Base-by-base conservation (phyloP, 1,140 invertebrate genomes). In the silkworm (Bombyx mori) region DNA sequence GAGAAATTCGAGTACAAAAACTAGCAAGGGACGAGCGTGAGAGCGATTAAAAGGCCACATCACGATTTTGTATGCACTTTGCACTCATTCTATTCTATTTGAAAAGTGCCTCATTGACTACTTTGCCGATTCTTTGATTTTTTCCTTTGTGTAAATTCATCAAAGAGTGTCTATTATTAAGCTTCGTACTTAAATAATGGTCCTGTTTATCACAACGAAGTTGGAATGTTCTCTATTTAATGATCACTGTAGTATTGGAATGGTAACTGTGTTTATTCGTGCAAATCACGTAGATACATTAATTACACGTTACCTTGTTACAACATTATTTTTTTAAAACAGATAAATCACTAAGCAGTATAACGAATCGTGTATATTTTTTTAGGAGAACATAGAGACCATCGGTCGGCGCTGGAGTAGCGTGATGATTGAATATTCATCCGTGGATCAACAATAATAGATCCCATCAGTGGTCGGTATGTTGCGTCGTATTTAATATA, bases 1-100 rank as follows among this genome's bases (percentile, higher is more conserved):
- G 75, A 79, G 77, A 87, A 86, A 83, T 82, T 73, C 76, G 79
- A 84, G 84, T 81, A 80, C 79, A 87, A 87, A 87, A 86, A 83
- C 79, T 80, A 78, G 75, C 79, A 69, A 75, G 77, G 73, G 81
- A 84, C 73, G 74, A 83, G 84, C 84, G 84, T 87, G 82, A 77
- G 84, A 86, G 73, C 84, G 84, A 87, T 86, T 87, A 87, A 87
- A 87, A 82, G 78, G 74, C 81, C 80, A 76, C 84, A 87, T 87
- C 84, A 87, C 84, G 84, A 87, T 85, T 85, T 79, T 84, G 84
- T 87, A 85, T 85, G 84, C 84, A 84, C 84, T 87, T 85, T 87
- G 84, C 82, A 84, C 79, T 86, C 77, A 77, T 77, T 86, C 60
- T 75, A 81, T 82, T 69, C 75, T 67, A 70, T 73, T 68, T 65